Evolutionary conservation across 2,797 vertebrate genomes (phyloP).

Genomic region (Pampus argenteus): DNA sequence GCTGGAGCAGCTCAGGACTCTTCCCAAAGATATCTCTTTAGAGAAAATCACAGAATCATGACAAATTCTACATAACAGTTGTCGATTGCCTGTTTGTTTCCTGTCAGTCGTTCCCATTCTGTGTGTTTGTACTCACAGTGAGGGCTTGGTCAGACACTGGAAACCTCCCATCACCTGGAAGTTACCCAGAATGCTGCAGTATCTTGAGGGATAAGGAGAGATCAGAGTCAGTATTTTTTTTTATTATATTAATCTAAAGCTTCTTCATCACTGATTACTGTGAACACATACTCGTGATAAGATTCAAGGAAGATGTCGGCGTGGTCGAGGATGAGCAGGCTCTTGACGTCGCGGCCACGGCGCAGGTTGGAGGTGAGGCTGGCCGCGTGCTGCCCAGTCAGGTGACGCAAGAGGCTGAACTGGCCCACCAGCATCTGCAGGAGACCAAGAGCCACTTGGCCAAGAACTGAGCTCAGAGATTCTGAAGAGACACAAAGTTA

Average conservation of each 20-base stretch:
- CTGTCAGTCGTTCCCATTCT: no score
- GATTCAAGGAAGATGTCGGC: constrained; percentile 90
- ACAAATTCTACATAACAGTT: neutral
- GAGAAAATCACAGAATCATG: neutral
- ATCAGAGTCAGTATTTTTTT: neutral
- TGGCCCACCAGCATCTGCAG: constrained; percentile 89
- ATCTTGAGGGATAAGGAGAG: constrained; percentile 77
- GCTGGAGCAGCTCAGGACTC: constrained; percentile 89
- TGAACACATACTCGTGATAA: constrained; percentile 87
- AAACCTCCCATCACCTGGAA: constrained; percentile 96
- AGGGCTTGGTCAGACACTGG: constrained; percentile 90
- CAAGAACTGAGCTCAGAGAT: constrained; percentile 85
- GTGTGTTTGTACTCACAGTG: constrained; percentile 87
- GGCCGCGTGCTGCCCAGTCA: constrained; percentile 93
- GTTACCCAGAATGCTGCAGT: constrained; percentile 88
- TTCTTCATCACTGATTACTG: neutral
- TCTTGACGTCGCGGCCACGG: constrained; percentile 85
- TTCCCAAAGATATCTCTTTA: constrained; percentile 92
- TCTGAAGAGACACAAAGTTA: constrained; percentile 68
- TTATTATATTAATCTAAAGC: neutral
- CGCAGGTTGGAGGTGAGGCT: constrained; percentile 92
- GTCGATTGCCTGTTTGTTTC: neutral
- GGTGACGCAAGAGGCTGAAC: constrained; percentile 91
- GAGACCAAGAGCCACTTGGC: constrained; percentile 81
- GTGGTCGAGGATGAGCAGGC: constrained; percentile 91